These are phyloP conservation scores for Eupithecia tripunctaria DNA, from an alignment of 2,888 invertebrate genomes.

Conservation along the genomic window DNA sequence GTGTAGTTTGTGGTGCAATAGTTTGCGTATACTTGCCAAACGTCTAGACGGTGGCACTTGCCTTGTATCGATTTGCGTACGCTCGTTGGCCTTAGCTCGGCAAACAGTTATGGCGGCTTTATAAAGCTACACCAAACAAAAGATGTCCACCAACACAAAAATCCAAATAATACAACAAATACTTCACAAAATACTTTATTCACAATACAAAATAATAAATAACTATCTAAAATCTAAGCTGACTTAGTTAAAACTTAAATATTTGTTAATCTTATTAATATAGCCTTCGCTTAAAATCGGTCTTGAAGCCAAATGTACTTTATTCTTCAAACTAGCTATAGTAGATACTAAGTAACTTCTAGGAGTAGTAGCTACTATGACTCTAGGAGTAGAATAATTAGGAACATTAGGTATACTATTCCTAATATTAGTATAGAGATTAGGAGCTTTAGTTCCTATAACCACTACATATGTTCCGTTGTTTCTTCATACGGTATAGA, in stretches of 20 bases:
- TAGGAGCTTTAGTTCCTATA: constrained; percentile 59
- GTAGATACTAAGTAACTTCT: constrained; percentile 66
- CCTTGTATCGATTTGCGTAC: too few species aligned
- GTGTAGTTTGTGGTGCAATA: too few species aligned
- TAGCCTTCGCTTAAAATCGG: constrained; percentile 67
- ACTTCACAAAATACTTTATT: not conserved
- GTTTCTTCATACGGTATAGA: constrained; percentile 48
- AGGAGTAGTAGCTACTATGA: constrained; percentile 52
- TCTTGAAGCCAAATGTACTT: constrained; percentile 57
- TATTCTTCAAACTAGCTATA: constrained; percentile 65
- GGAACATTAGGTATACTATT: constrained; percentile 49
- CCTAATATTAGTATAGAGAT: constrained; percentile 63
- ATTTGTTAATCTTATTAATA: constrained; percentile 74
- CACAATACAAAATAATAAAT: constrained; percentile 6
- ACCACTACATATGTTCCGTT: constrained; percentile 62
- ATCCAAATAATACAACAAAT: not conserved
- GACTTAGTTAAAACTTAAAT: constrained; percentile 64
- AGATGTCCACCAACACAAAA: not conserved
- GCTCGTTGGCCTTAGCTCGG: too few species aligned
- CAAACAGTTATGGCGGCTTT: too few species aligned
- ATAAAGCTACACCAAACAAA: too few species aligned
- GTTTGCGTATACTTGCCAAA: too few species aligned
- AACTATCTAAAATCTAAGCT: constrained; percentile 32
- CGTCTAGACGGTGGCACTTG: too few species aligned
- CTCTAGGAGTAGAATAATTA: constrained; percentile 37